These are phyloP conservation scores for Agrochola lychnidis DNA, from an alignment of 2,888 invertebrate species.

Conservation along the genomic window DNA sequence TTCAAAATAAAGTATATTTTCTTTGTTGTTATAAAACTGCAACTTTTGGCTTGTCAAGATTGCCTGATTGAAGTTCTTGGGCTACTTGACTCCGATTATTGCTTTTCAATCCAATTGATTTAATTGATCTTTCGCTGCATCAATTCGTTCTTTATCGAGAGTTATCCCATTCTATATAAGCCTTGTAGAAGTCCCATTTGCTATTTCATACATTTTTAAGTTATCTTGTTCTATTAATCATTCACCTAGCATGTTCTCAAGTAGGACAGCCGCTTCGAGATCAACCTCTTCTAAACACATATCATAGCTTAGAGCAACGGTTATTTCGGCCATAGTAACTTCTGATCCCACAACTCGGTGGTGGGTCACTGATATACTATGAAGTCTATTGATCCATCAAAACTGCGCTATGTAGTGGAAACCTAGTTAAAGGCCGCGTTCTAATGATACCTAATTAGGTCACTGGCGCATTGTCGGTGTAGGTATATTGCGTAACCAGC, in stretches of 20 bases:
- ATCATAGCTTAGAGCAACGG: background rate
- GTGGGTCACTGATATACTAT: background rate
- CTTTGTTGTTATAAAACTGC: conserved; percentile 18
- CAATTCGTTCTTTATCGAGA: background rate
- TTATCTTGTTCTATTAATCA: background rate
- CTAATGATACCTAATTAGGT: conserved; percentile 46
- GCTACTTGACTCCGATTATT: conserved; percentile 12
- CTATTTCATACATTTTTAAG: too few relatives aligned
- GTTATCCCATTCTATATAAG: background rate
- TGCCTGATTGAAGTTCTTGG: background rate
- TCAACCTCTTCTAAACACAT: background rate
- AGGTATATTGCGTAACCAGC: conserved; percentile 2
- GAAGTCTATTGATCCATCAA: conserved; percentile 46
- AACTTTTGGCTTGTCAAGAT: background rate
- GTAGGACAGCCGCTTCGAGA: background rate
- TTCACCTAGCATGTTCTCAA: background rate
- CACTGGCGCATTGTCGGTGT: conserved; percentile 43
- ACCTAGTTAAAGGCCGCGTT: conserved; percentile 29
- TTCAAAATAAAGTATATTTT: background rate
- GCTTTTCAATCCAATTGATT: conserved; percentile 12
- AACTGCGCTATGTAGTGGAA: conserved; percentile 20
- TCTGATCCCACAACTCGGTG: background rate
- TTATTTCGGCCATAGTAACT: too few relatives aligned
- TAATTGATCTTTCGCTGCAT: conserved; percentile 13
- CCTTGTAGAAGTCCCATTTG: background rate